Base-by-base conservation (phyloP, 2,888 invertebrate species). In the Drosophila tanythrix region DNA sequence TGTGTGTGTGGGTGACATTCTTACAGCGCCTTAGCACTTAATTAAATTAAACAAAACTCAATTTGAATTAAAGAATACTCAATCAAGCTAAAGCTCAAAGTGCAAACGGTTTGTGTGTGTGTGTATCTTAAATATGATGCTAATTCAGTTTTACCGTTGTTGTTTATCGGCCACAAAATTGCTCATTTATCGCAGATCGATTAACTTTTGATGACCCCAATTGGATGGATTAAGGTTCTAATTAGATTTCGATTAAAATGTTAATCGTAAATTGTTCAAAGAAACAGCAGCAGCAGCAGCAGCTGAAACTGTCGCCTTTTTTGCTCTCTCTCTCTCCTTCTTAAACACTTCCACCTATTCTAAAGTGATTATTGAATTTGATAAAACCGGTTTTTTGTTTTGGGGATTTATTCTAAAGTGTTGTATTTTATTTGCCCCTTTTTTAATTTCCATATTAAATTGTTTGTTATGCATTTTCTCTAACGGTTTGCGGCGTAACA, bases 21-120 rank as follows among this genome's bases (percentile, higher is more conserved):
- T 77, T 69, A 52, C 74, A 61, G 64, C 64, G 63, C 52, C 51
- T 70, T 64, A 58, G 65, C 74, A 71, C 69, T 76, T 79, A 79
- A 79, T 79, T 79, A 58, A 79, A 79, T 79, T 79, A 79, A 79
- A 76, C 48, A 60, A 72, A 75, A 68, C 66, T 75, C 29, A 66
- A 78, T 66, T 78, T 51, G 40, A 61, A 74, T 51, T 56, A 68
- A 48, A 40, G 62, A 68, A 51, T 59, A 29, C 51, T 50, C 62
- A 78, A 74, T 74, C 65, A 56, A 65, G 65, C 55, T 10, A 63
- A 53, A 72, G 63, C 72, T 69, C 40, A 75, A 68, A 79, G 78
- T 66, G 78, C 78, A 74, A 29, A 36, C 43, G 27, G 59, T 8
- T 38, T 38, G 33, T 33, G 25, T 15, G 27, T 46, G 53, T 43